Percentiles rank a stretch among this genome's conserved stretches.
Evolutionary conservation across 1,140 invertebrate genomes (phyloP).

Genomic region (Galleria mellonella): DNA sequence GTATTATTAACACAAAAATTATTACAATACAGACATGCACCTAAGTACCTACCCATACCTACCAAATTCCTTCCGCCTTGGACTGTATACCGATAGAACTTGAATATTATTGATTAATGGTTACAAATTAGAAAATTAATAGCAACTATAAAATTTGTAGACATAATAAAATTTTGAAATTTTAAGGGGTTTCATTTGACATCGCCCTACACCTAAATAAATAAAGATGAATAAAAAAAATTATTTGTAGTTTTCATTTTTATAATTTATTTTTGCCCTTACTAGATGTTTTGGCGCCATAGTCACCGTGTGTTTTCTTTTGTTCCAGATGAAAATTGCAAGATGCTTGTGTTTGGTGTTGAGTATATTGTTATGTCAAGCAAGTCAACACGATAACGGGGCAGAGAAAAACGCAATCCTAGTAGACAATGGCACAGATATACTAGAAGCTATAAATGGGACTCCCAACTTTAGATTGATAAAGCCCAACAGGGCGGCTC

Average conservation of each 20-base stretch:
- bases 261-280: constrained; percentile 28
- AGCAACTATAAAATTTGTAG: constrained; percentile 9
- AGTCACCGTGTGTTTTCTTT: constrained; percentile 34
- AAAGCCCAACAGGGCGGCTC: constrained; percentile 71
- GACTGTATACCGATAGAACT: background rate
- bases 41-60: background rate
- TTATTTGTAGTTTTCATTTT: constrained; percentile 68
- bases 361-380: constrained; percentile 29
- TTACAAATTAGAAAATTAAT: background rate
- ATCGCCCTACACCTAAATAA: constrained; percentile 51
- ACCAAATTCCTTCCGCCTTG: constrained; percentile 7
- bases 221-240: constrained; percentile 61
- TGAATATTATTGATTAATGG: background rate
- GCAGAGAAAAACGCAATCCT: constrained; percentile 50
- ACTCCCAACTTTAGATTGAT: constrained; percentile 73
- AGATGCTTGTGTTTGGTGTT: constrained; percentile 35
- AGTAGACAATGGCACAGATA: constrained; percentile 36
- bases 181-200: constrained; percentile 66
- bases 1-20: too few relatives aligned
- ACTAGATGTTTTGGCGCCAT: constrained; percentile 8
- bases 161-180: constrained; percentile 39
- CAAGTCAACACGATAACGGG: constrained; percentile 46
- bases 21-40: too few relatives aligned
- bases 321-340: constrained; percentile 54
- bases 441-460: constrained; percentile 71